Evolutionary conservation across 2,113 vertebrate genomes (phyloP).

Genomic region (Serilophus lunatus): DNA sequence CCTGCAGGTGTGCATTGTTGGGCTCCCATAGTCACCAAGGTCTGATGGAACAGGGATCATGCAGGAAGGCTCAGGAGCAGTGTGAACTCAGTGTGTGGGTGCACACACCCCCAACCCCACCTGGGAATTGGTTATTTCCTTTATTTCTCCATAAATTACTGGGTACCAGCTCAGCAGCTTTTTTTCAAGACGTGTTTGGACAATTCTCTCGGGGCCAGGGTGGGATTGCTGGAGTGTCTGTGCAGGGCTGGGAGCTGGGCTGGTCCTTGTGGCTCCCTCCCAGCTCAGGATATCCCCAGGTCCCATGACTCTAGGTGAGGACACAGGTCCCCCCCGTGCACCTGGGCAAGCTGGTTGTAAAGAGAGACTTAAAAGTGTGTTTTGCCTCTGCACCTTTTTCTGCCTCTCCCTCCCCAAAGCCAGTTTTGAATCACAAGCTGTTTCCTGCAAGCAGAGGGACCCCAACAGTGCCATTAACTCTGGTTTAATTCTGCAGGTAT

Average conservation of each 20-base stretch:
- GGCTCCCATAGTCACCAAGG: fast-evolving
- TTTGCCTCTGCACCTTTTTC: neutral
- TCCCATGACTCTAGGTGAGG: neutral
- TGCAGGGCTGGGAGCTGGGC: neutral
- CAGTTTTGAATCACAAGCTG: neutral
- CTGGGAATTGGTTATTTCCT: neutral
- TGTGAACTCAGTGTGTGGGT: fast-evolving
- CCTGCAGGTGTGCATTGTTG: fast-evolving
- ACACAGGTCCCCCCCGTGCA: neutral
- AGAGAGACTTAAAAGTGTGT: neutral
- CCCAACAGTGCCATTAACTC: constrained; percentile 82
- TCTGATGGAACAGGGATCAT: neutral
- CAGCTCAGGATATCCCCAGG: neutral
- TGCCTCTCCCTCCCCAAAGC: neutral
- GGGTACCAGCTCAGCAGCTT: neutral
- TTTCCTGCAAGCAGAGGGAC: constrained; percentile 30
- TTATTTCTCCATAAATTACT: neutral
- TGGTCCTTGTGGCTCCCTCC: neutral
- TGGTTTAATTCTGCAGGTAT: constrained; percentile 99
- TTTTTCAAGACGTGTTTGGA: too few relatives aligned
- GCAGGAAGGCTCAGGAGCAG: neutral
- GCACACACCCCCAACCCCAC: fast-evolving
- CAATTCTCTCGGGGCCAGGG: fast-evolving
- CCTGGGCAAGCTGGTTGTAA: neutral
- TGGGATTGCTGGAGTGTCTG: neutral